phyloP scores from a whole-genome alignment of 1,140 invertebrate species.

The Anastatus disparis region DNA sequence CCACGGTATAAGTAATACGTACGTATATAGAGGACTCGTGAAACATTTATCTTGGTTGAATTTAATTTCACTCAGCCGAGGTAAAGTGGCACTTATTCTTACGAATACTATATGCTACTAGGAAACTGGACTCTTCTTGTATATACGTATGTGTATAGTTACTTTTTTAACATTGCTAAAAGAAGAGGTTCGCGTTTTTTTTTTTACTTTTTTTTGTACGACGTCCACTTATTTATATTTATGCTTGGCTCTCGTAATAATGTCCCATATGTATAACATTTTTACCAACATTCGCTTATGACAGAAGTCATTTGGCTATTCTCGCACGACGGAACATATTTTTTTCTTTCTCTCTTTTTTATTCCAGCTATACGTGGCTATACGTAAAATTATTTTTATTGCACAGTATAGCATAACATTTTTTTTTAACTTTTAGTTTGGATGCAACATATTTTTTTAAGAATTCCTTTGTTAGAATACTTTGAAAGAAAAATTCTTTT shows the following conservation, averaged over 20 bases:
- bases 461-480: too few species aligned
- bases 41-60: slow-evolving; percentile 54
- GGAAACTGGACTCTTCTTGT: slow-evolving; percentile 17
- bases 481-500: too few species aligned
- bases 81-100: slow-evolving; percentile 53
- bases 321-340: background rate
- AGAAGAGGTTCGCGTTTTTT: too few species aligned
- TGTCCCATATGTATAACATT: background rate
- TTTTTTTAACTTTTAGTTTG: background rate
- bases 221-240: slow-evolving; percentile 37
- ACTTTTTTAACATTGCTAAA: too few species aligned
- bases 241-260: background rate
- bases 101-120: too few species aligned
- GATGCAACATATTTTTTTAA: slow-evolving; percentile 39
- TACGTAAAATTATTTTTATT: too few species aligned
- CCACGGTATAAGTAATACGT: too few species aligned
- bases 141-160: too few species aligned
- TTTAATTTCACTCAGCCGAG: slow-evolving; percentile 50
- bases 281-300: slow-evolving; percentile 20
- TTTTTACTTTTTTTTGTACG: too few species aligned
- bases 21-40: too few species aligned
- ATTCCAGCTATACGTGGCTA: too few species aligned
- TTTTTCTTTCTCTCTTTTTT: slow-evolving; percentile 1
- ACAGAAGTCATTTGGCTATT: slow-evolving; percentile 19
- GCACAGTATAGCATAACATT: background rate